Evolutionary conservation across 2,888 invertebrate species (phyloP), one percentile per base, ranked within the genome.

Genomic region (Machimus rusticus): DNA sequence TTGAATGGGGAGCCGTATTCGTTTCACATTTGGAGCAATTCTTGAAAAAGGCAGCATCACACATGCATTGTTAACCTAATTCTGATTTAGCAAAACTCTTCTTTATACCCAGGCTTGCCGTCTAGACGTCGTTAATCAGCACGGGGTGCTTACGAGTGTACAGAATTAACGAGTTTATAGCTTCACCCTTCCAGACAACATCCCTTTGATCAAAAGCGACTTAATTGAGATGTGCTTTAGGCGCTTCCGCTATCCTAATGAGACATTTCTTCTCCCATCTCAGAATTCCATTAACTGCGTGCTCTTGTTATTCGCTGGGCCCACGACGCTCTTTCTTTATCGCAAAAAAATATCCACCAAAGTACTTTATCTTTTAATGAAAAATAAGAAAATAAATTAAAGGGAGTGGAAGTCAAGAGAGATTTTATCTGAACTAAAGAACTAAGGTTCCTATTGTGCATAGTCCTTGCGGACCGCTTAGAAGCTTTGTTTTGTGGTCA

Each of bases 121-220:
- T 87, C 87, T 87, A 87, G 87, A 87, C 87, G 39, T 86, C 86
- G 87, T 86, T 87, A 87, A 87, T 87, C 87, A 87, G 79, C 51
- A 37, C 46, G 85, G 87, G 78, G 66, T 86, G 51, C 87, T 85
- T 87, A 77, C n/a, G n/a, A n/a, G n/a, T n/a, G n/a, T 87, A 78
- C 39, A 78, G 85, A 76, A 87, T 87, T 87, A 87, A 87, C 87
- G 85, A 87, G 66, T 85, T 87, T 87, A 87, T 78, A 87, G 78
- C 78, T 87, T 87, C 76, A 79, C 86, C 86, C 86, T 87, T 77
- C 37, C 57, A 78, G 78, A 84, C 57, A 82, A 39, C 82, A 57
- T 82, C 86, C 86, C 87, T 87, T 87, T 87, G 87, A 87, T 87
- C 87, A 87, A 55, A 57, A 79, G 66, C 78, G 79, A 66, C 87